These are phyloP conservation scores for Pelvicachromis taeniatus DNA, from an alignment of 2,113 vertebrate genomes.

Conservation along the genomic window DNA sequence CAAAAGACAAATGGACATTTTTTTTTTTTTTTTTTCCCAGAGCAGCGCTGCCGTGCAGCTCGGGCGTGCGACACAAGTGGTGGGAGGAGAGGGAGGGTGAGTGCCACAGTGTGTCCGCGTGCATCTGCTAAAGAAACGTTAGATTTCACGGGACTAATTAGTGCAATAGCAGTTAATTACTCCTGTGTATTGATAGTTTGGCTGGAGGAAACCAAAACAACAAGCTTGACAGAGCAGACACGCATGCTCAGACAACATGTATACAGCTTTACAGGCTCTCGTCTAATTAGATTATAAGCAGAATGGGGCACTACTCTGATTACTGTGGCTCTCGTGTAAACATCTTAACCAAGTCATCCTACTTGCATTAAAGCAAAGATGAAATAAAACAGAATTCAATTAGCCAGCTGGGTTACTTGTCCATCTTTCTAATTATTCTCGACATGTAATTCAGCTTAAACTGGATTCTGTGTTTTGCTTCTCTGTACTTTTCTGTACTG, in stretches of 20 bases:
- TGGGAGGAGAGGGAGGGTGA: not conserved
- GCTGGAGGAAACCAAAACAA: slow-evolving; percentile 46
- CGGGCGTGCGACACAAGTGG: not conserved
- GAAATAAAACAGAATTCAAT: not conserved
- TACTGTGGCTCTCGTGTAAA: not conserved
- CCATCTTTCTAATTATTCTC: not conserved
- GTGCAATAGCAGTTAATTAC: slow-evolving; percentile 63
- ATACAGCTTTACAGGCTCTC: not conserved
- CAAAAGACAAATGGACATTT: not conserved
- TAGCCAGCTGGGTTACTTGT: not conserved
- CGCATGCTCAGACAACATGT: slow-evolving; percentile 13
- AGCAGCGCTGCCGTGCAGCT: not conserved
- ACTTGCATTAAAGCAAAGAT: not conserved
- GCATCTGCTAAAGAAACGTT: slow-evolving; percentile 41
- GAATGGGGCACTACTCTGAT: not conserved
- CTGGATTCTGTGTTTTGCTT: not conserved
- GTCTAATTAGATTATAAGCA: not conserved
- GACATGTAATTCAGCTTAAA: not conserved
- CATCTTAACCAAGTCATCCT: slow-evolving; percentile 1
- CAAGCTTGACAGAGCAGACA: slow-evolving; percentile 36
- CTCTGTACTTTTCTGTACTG: not conserved
- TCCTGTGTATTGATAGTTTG: slow-evolving; percentile 61
- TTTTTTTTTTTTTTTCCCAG: slow-evolving; percentile 4
- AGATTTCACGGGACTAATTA: slow-evolving; percentile 69
- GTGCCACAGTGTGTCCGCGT: not conserved